These are phyloP conservation scores for Phania funesta DNA, from an alignment of 2,888 invertebrate genomes.

Conservation along the genomic window DNA sequence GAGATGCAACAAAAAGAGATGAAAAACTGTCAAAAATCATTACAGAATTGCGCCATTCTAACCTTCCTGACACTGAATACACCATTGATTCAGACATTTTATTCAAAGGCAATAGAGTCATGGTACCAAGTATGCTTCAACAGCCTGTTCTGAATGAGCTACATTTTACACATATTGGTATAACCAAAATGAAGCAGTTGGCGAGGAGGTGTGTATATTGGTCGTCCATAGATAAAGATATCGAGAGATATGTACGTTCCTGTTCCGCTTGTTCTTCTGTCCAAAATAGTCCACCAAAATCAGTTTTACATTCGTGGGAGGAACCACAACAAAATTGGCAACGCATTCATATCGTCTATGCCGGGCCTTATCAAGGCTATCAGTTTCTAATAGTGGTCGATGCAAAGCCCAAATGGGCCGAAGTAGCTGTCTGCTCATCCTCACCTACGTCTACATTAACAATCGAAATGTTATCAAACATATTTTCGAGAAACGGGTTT, in stretches of 20 bases:
- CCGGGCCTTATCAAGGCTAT: background rate
- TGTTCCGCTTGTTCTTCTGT: background rate
- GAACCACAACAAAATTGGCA: slow-evolving; percentile 2
- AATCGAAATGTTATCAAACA: slow-evolving; percentile 48
- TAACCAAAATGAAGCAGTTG: slow-evolving; percentile 32
- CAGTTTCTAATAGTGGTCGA: background rate
- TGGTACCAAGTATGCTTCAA: slow-evolving; percentile 60
- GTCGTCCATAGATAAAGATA: background rate
- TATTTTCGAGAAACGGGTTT: slow-evolving; percentile 36
- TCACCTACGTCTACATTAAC: slow-evolving; percentile 49
- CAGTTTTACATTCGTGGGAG: background rate
- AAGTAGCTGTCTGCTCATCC: slow-evolving; percentile 22
- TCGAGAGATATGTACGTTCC: background rate
- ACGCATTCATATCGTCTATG: background rate
- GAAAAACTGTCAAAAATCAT: slow-evolving; percentile 24
- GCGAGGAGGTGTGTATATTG: slow-evolving; percentile 12
- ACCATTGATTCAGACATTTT: slow-evolving; percentile 60
- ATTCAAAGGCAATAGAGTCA: slow-evolving; percentile 62
- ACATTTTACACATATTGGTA: background rate
- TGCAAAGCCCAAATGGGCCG: background rate
- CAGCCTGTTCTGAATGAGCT: background rate
- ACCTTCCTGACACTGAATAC: slow-evolving; percentile 24
- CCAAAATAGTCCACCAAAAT: background rate
- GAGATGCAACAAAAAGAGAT: slow-evolving; percentile 50
- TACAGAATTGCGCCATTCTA: slow-evolving; percentile 14